Evolutionary conservation across 1,140 invertebrate genomes (phyloP).

Genomic region (Cyclina sinensis): DNA sequence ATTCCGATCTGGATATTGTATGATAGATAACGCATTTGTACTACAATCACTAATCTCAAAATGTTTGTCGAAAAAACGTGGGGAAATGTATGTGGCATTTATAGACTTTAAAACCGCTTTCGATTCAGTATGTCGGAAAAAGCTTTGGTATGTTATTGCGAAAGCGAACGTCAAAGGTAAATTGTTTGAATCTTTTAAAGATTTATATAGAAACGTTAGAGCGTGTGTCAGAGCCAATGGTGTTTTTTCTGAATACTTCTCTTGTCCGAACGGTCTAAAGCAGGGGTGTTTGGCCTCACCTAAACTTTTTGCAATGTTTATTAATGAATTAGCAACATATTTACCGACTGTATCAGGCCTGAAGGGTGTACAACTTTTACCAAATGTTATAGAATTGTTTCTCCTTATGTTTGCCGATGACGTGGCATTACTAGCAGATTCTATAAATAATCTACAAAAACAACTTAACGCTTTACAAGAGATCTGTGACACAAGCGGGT

Average conservation of each 20-base stretch:
- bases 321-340: slow-evolving; percentile 7
- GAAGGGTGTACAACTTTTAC: background rate
- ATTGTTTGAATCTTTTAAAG: background rate
- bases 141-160: background rate
- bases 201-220: background rate
- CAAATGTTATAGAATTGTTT: background rate
- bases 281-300: background rate
- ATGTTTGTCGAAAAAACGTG: background rate
- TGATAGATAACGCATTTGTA: background rate
- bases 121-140: background rate
- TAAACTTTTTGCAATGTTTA: background rate
- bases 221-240: background rate
- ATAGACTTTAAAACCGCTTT: slow-evolving; percentile 6
- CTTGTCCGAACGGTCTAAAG: no score
- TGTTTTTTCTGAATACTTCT: no score
- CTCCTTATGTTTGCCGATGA: slow-evolving; percentile 13
- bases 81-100: background rate
- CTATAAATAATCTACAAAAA: slow-evolving; percentile 3
- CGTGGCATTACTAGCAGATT: background rate
- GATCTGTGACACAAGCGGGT: background rate
- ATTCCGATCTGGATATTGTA: background rate
- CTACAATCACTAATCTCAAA: background rate
- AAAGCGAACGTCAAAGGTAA: background rate
- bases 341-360: background rate
- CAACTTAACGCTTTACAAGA: background rate